Conservation (phyloP, 2,888 invertebrate genomes). For the Machimus atricapillus region DNA sequence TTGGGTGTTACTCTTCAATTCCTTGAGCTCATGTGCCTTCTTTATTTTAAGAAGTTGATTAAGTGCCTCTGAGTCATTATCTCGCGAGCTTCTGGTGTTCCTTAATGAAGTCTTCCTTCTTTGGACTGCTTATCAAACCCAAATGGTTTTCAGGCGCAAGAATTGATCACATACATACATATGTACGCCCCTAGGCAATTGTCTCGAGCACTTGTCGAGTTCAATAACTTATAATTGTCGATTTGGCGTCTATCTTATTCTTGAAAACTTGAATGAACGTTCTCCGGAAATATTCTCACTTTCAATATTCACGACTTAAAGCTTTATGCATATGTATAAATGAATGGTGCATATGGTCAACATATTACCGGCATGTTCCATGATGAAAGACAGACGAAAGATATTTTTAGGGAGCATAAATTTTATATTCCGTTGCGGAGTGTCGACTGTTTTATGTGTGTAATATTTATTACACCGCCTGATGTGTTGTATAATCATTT, state of each 20-base stretch:
- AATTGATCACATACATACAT: background rate
- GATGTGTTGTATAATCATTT: background rate
- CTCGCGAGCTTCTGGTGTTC: background rate
- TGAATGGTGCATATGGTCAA: background rate
- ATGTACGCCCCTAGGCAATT: background rate
- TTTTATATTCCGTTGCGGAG: background rate
- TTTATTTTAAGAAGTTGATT: constrained; percentile 2
- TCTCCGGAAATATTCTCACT: constrained; percentile 8
- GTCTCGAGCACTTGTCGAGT: background rate
- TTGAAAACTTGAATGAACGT: background rate
- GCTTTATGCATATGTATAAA: background rate
- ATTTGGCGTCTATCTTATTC: background rate
- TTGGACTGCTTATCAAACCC: background rate
- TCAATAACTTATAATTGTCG: constrained; percentile 11
- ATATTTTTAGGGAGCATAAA: constrained; percentile 1
- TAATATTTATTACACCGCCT: background rate
- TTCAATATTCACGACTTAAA: background rate
- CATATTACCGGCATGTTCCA: background rate
- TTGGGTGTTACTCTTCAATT: background rate
- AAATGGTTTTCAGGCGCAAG: background rate
- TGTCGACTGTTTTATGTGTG: background rate
- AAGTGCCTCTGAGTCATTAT: constrained; percentile 11
- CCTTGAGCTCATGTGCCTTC: background rate
- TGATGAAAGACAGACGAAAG: background rate
- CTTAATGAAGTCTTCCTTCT: background rate